Evolutionary conservation across 2,797 vertebrate genomes (phyloP), one percentile per base, ranked within the genome.

Genomic region (Alectoris magna): DNA sequence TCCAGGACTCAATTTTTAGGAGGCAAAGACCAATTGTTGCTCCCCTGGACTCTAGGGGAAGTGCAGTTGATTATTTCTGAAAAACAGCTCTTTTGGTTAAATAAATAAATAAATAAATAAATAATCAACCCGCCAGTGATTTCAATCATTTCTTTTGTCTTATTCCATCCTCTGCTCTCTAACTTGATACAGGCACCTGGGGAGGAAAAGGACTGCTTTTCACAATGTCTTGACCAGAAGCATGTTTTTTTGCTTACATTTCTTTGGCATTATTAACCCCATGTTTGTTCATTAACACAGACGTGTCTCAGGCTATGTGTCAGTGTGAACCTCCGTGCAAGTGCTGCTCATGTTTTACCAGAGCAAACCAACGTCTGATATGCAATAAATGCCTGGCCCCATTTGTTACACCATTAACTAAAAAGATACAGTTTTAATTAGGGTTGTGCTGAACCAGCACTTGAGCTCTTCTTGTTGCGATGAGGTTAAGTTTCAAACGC

Each of bases 401-500:
- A 21, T 89, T 91, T 90, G 74, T 82, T 92, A 81, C 34, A 73
- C 10, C 38, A 38, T 88, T 82, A 80, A 44, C 81, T 95, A 87
- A 74, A 82, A 86, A 81, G 63, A 84, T 49, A 63, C 39, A 39
- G 46, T 70, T 95, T 93, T 95, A 94, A 92, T 92, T 91, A 93
- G 64, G 9, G 21, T 49, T 92, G 46, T 95, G 84, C 89, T 93
- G 83, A 93, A 90, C 59, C 77, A 94, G 88, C 80, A 93, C 46
- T 71, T 75, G 69, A 78, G 41, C 17, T 84, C 29, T 86, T 81
- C 84, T 70, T 48, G 84, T 34, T 60, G 55, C 0, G 0, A 62
- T 63, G 67, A 92, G 92, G 59, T 84, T 66, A 38, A 79, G 10
- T 59, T 91, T 93, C 78, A 91, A 59, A 89, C 51, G 68, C 77